Base-by-base conservation (phyloP, 2,888 invertebrate genomes). In the Drosophila tanythrix region DNA sequence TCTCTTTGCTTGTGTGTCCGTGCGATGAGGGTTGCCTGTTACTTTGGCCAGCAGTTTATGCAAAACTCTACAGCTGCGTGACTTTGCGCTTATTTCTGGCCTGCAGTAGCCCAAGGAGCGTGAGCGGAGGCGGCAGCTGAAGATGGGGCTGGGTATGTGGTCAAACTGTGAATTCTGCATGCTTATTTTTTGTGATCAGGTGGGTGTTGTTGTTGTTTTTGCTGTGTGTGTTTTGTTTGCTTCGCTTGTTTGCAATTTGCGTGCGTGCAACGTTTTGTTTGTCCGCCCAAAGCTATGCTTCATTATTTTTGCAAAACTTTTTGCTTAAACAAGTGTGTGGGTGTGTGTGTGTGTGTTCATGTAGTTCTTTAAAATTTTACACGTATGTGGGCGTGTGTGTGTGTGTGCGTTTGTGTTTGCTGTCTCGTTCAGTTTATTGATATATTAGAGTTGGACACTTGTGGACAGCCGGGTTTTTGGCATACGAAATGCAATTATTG, bases 271-370 rank as follows among this genome's bases (percentile, higher is more conserved):
- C 67, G 70, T 76, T 78, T 80, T 83, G 80, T 80, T 82, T 77
- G 75, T 74, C 68, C 66, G 84, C 89, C 85, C 71, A 68, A 78
- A 82, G 89, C 74, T 78, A 82, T 85, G 89, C 89, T 84, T 82
- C 88, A 90, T 89, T 90, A 90, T 89, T 88, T 88, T 89, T 89
- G 79, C 83, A 87, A 25, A 84, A 89, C 82, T 89, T 89, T 87
- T 82, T 74, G 74, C 79, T 73, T 70, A 63, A 80, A 77, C 58
- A 46, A 55, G 53, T 52, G 29, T 48, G 40, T 55, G 29, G 43
- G 40, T 55, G 13, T 35, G 33, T 63, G 36, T 25, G 43, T 29
- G 21, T 40, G 27, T 25, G 40, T 35, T 38, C 21, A 43, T 33
- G 51, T 65, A 56, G 48, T 48, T 27, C 67, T 48, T 68, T 48